phyloP scores from a whole-genome alignment of 2,888 invertebrate species.

The Cryptocheilus praepositus region DNA sequence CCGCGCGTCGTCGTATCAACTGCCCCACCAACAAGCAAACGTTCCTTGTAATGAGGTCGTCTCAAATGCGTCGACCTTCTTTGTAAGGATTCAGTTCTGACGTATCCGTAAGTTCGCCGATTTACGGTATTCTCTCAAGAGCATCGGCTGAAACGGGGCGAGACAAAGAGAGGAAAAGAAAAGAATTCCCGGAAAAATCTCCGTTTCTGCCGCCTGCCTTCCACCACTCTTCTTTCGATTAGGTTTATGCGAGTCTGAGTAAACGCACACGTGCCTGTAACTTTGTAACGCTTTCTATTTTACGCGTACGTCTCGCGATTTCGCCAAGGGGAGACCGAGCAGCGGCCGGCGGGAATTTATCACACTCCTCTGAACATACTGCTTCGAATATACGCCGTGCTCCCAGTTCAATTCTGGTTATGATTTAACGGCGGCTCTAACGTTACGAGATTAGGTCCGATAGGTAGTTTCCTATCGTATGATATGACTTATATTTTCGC shows the following conservation, averaged over 20 bases:
- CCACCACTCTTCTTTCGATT: not conserved
- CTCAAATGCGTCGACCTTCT: constrained; percentile 33
- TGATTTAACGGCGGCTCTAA: constrained; percentile 3
- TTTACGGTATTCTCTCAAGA: not conserved
- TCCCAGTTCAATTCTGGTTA: constrained; percentile 10
- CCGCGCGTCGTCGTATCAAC: constrained; percentile 12
- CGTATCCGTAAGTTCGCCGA: too few relatives aligned
- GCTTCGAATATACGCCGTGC: constrained; percentile 4
- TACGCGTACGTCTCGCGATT: constrained; percentile 3
- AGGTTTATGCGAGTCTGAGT: constrained; percentile 31
- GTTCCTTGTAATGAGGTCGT: constrained; percentile 38
- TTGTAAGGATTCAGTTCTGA: constrained; percentile 3
- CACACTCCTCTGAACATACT: constrained; percentile 9
- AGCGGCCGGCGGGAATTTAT: constrained; percentile 30
- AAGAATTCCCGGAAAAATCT: constrained; percentile 9
- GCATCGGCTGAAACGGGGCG: too few relatives aligned
- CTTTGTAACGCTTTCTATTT: constrained; percentile 17
- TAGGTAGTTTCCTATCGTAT: constrained; percentile 5
- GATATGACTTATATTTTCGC: constrained; percentile 3
- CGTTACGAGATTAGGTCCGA: constrained; percentile 1
- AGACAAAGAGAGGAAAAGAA: not conserved
- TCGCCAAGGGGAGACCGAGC: not conserved
- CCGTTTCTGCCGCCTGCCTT: too few relatives aligned
- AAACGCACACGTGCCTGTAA: constrained; percentile 38
- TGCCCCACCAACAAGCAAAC: constrained; percentile 8